These are phyloP conservation scores for Portunus trituberculatus DNA, from an alignment of 1,140 invertebrate species.

Conservation along the genomic window DNA sequence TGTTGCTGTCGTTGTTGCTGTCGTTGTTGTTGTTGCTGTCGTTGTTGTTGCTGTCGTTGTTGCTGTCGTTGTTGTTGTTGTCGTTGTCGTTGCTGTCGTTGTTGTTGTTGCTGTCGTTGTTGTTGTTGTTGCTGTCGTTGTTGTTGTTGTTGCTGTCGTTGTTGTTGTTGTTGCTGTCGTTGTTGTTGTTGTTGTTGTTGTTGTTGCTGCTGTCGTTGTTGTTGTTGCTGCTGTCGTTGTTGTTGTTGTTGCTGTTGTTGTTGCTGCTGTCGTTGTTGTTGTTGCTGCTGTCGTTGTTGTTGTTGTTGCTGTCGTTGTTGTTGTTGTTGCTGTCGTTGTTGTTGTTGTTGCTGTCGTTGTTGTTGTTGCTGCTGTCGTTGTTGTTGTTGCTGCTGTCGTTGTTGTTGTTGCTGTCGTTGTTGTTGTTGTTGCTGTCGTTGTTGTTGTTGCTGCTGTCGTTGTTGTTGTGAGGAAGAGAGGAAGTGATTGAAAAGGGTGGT, in stretches of 20 bases:
- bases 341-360: neutral
- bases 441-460: constrained; percentile 12
- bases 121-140: neutral
- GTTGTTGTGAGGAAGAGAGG: neutral
- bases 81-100: neutral
- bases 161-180: neutral
- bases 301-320: neutral
- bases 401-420: neutral
- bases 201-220: neutral
- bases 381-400: neutral
- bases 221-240: neutral
- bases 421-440: neutral
- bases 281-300: neutral
- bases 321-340: neutral
- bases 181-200: constrained; percentile 16
- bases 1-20: neutral
- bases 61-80: neutral
- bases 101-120: neutral
- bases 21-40: neutral
- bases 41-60: neutral
- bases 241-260: neutral
- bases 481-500: no score
- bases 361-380: neutral
- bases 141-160: neutral
- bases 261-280: neutral